Base-by-base conservation (phyloP, 2,113 vertebrate genomes). In the Protomyctophum bolini region DNA sequence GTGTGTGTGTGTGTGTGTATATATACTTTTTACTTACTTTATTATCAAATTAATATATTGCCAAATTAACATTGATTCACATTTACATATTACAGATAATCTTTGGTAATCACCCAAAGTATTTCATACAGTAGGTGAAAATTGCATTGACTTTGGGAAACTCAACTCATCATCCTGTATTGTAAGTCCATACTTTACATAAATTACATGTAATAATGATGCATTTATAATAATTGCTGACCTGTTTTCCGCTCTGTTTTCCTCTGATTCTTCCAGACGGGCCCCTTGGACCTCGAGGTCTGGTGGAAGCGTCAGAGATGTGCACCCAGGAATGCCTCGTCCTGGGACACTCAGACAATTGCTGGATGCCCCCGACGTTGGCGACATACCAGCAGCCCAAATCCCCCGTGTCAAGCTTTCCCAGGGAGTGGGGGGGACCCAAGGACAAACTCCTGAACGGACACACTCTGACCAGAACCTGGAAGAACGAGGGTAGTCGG, bases 361-460 rank as follows among this genome's bases (percentile, higher is more conserved):
- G 98, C 89, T 99, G 98, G 98, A 99, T 99, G 98, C 98, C 98
- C 29, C 96, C 96, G 4, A 94, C 91, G 48, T 86, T 98, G 80
- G 95, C 95, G 77, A 85, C 95, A 8, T 98, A 97, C 86, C 95
- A 96, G 81, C 96, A 97, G 81, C 95, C 96, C 50, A 99, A 98
- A 79, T 98, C 97, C 46, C 97, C 97, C 48, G 93, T 98, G 68
- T 95, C 96, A 64, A 95, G 95, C 74, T 99, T 98, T 91, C 97
- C 97, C 89, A 95, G 96, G 90, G 98, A 98, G 88, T 99, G 97
- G 91, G 86, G 97, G 91, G 86, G 83, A 94, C 90, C 94, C 85
- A 99, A 98, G 90, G 98, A 99, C 91, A 98, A 96, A 93, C 94
- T 99, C 62, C 94, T 98, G 91, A 99, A 99, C 82, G 98, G 98